Evolutionary conservation across 2,797 vertebrate species (phyloP), one percentile per base, ranked within the genome.

Genomic region (Psittacula echo): DNA sequence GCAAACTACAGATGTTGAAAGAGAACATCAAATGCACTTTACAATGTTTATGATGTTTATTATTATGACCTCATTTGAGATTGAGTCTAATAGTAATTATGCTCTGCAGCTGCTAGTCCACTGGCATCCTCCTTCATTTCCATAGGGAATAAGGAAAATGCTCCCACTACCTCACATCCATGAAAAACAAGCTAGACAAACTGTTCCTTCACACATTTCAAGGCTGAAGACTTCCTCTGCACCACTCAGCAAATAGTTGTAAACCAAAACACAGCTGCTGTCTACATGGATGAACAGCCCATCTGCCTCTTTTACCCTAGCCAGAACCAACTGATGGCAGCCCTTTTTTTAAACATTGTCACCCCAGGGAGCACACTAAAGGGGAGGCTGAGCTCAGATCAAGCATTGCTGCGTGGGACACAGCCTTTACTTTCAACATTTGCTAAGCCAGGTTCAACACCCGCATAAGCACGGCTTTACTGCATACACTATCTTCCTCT

Each of bases 11-110:
- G 41, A 89, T 87, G 48, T 91, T 83, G 64, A 73, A 94, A 48
- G 37, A 79, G 21, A 73, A 23, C 22, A 71, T 85, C 41, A 95
- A 65, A 77, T 47, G 30, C 66, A 41, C 70, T 90, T 70, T 58
- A n/a, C 21, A 37, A 68, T 72, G 34, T 94, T 94, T 93, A 70
- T 62, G 23, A 39, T 95, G 78, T 77, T 92, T 93, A 50, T 86
- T 79, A 66, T 77, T 82, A 92, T 93, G 85, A 94, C 39, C 58
- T 96, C 87, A 94, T 93, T 54, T 93, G 72, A 93, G 68, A 80
- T 71, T 82, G 29, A 72, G 23, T 61, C 45, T 91, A 90, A 39
- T 71, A 53, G 48, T 71, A 94, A 77, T 80, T 92, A 87, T n/a
- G 9, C 5, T 68, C 15, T 87, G 81, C 92, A 92, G 78, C 90